These are phyloP conservation scores for Xenopus laevis DNA, from an alignment of 2,113 vertebrate genomes.

Conservation along the genomic window DNA sequence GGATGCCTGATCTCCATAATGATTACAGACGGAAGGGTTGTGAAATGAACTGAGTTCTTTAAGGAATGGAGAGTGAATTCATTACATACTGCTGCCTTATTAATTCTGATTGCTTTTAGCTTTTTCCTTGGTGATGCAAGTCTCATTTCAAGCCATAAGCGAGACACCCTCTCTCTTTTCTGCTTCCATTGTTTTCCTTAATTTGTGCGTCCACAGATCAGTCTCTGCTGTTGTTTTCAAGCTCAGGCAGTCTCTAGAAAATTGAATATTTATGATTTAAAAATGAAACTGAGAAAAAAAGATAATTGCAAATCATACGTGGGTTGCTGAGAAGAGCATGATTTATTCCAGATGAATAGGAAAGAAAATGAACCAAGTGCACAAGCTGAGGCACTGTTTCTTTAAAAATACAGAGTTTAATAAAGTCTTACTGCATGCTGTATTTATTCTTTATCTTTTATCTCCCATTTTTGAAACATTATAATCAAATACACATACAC, in stretches of 20 bases:
- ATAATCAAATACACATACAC: no score
- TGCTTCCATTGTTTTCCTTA: conserved; percentile 35
- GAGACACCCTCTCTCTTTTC: conserved; percentile 25
- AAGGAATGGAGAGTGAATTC: conserved; percentile 24
- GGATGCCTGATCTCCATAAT: conserved; percentile 13
- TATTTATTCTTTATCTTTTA: no score
- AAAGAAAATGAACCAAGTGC: conserved; percentile 14
- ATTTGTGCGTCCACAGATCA: conserved; percentile 38
- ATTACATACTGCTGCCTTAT: conserved; percentile 32
- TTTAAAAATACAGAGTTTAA: not conserved
- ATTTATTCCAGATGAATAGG: conserved; percentile 33
- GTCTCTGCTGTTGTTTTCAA: conserved; percentile 20
- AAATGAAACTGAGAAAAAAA: conserved; percentile 38
- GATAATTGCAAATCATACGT: conserved; percentile 42
- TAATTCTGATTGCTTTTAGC: conserved; percentile 41
- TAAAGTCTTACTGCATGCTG: not conserved
- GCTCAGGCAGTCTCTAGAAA: conserved; percentile 34
- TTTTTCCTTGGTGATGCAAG: conserved; percentile 3
- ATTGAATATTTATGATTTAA: conserved; percentile 45
- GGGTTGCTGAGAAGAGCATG: conserved; percentile 23
- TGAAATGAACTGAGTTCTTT: conserved; percentile 38
- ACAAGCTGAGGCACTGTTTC: not conserved
- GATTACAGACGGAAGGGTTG: conserved; percentile 11
- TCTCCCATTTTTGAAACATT: no score
- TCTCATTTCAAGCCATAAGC: conserved; percentile 29